phyloP scores from a whole-genome alignment of 2,797 vertebrate genomes.

The Eulemur mongoz region DNA sequence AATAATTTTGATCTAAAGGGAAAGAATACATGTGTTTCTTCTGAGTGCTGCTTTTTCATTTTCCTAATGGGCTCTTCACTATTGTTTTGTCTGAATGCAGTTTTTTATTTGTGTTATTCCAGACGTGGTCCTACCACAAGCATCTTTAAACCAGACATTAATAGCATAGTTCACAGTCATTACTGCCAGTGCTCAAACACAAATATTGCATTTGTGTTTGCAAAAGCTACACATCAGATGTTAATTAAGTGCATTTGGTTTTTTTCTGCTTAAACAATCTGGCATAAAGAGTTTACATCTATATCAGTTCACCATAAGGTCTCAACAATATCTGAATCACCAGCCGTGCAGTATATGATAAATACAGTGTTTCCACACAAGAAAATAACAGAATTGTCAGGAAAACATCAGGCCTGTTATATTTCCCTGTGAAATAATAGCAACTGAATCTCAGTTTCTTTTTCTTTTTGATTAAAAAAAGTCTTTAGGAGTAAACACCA shows the following conservation, averaged over 20 bases:
- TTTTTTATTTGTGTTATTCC: constrained; percentile 82
- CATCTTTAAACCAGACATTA: constrained; percentile 85
- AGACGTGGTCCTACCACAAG: constrained; percentile 84
- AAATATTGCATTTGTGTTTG: constrained; percentile 84
- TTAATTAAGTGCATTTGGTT: constrained; percentile 85
- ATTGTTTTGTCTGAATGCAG: constrained; percentile 84
- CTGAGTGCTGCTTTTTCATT: constrained; percentile 75
- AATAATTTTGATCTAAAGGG: constrained; percentile 65
- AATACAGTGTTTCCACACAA: constrained; percentile 70
- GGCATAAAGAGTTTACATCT: constrained; percentile 82
- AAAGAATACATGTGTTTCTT: constrained; percentile 67
- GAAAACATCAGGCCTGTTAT: constrained; percentile 68
- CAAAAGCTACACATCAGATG: constrained; percentile 85
- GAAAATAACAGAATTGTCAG: constrained; percentile 72
- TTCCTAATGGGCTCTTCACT: constrained; percentile 78
- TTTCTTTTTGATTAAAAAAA: constrained; percentile 72
- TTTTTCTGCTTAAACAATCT: constrained; percentile 82
- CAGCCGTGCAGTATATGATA: constrained; percentile 72
- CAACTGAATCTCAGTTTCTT: constrained; percentile 73
- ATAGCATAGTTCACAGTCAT: constrained; percentile 84
- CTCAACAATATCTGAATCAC: constrained; percentile 76
- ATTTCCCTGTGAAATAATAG: constrained; percentile 68
- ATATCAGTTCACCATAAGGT: constrained; percentile 79
- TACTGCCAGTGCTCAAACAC: constrained; percentile 83
- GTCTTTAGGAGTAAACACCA: constrained; percentile 74